These are phyloP conservation scores for Xanthorhoe spadicearia DNA, from an alignment of 2,888 invertebrate genomes.

Conservation along the genomic window DNA sequence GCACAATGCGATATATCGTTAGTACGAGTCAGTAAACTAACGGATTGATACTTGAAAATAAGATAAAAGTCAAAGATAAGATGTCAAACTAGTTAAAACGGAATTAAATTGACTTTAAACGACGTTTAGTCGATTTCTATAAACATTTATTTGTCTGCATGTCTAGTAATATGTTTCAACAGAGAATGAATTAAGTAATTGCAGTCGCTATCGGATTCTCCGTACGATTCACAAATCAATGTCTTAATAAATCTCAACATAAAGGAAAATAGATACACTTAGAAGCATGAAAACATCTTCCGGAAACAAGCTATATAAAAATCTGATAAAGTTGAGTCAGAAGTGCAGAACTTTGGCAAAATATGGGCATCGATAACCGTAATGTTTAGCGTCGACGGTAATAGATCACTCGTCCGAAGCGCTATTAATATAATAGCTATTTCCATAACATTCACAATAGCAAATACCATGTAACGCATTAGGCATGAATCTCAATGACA, in stretches of 20 bases:
- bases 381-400: slow-evolving; percentile 38
- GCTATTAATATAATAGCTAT: slow-evolving; percentile 41
- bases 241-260: slow-evolving; percentile 16
- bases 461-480: slow-evolving; percentile 32
- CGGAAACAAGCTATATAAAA: slow-evolving; percentile 24
- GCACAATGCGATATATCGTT: neutral
- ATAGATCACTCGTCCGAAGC: slow-evolving; percentile 37
- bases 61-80: slow-evolving; percentile 12
- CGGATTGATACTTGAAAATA: neutral
- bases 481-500: slow-evolving; percentile 41
- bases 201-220: slow-evolving; percentile 7
- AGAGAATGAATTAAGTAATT: neutral
- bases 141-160: slow-evolving; percentile 7
- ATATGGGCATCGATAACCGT: slow-evolving; percentile 41
- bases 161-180: slow-evolving; percentile 8
- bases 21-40: neutral
- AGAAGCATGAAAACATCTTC: slow-evolving; percentile 22
- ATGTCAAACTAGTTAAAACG: neutral
- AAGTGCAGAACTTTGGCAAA: slow-evolving; percentile 29
- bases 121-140: neutral
- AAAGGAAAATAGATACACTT: slow-evolving; percentile 17
- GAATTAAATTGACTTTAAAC: slow-evolving; percentile 10
- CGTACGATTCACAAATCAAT: slow-evolving; percentile 22
- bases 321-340: slow-evolving; percentile 23
- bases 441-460: slow-evolving; percentile 35